A percentile compares a stretch with the other conserved stretches of the same genome.
Conservation (phyloP, 2,113 vertebrate genomes). For the Alethe diademata region DNA sequence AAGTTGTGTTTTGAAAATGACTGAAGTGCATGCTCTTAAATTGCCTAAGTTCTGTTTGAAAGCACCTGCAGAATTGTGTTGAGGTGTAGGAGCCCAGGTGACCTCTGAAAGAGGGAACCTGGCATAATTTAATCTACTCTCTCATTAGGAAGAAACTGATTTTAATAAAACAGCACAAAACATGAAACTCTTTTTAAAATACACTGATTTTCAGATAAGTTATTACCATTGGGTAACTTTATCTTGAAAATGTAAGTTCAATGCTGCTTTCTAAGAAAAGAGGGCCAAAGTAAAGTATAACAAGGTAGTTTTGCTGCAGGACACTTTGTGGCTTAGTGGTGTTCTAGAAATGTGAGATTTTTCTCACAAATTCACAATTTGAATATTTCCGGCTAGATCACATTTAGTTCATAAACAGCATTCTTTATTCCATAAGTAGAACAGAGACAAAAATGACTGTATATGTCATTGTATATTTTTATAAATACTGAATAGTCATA, state of each 20-base stretch:
- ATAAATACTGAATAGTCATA: neutral
- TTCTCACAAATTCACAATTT: neutral
- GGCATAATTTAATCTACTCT: neutral
- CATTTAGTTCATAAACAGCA: neutral
- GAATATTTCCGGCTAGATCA: neutral
- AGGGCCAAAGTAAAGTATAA: neutral
- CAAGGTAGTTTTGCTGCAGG: neutral
- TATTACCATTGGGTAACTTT: neutral
- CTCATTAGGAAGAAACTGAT: neutral
- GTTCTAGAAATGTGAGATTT: neutral
- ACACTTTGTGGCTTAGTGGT: neutral
- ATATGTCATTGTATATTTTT: neutral
- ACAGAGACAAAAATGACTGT: neutral
- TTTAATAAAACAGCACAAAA: neutral
- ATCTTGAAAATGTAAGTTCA: neutral
- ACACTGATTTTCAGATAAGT: neutral
- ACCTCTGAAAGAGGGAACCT: neutral
- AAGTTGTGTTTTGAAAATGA: neutral
- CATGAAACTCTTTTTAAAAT: neutral
- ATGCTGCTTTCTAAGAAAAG: neutral
- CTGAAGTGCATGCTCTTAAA: neutral
- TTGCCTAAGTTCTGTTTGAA: neutral
- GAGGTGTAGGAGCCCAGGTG: neutral
- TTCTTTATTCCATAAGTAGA: neutral
- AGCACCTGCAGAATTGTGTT: neutral